A percentile compares a stretch with the other conserved stretches of the same genome.
phyloP scores from a whole-genome alignment of 2,113 vertebrate genomes.

The Grammomys dolichurus region DNA sequence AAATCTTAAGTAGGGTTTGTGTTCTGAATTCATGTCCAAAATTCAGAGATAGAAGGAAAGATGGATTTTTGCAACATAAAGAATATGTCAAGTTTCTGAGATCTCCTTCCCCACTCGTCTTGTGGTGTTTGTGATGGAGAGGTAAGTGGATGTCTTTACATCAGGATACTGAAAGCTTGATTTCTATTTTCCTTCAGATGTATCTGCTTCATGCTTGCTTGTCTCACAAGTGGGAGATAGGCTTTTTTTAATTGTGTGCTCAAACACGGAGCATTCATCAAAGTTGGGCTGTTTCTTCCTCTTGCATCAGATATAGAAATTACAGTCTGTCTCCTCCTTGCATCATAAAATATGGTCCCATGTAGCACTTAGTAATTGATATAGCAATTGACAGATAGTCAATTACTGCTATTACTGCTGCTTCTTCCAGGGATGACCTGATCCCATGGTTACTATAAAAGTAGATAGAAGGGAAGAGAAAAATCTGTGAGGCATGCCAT shows the following conservation, averaged over 20 bases:
- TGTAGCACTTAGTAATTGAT: conserved; percentile 29
- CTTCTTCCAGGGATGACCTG: conserved; percentile 26
- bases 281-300: conserved; percentile 83
- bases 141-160: conserved; percentile 45
- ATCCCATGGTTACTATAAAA: conserved; percentile 52
- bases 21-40: conserved; percentile 85
- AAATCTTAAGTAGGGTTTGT: conserved; percentile 81
- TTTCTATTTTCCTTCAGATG: conserved; percentile 77
- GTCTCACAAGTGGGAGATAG: conserved; percentile 77
- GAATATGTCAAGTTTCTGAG: conserved; percentile 38
- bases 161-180: conserved; percentile 75
- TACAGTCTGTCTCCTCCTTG: conserved; percentile 65
- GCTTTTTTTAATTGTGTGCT: conserved; percentile 80
- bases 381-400: conserved; percentile 33
- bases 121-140: background rate
- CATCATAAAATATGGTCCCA: conserved; percentile 66
- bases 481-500: conserved; percentile 23
- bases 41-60: conserved; percentile 76
- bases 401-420: too few species aligned
- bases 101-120: background rate
- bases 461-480: conserved; percentile 42
- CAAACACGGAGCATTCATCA: conserved; percentile 79
- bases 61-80: conserved; percentile 68
- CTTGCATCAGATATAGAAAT: conserved; percentile 81
- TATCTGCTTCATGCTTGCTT: conserved; percentile 78